phyloP scores from a whole-genome alignment of 2,888 invertebrate genomes.

The Leucoptera coffeella region DNA sequence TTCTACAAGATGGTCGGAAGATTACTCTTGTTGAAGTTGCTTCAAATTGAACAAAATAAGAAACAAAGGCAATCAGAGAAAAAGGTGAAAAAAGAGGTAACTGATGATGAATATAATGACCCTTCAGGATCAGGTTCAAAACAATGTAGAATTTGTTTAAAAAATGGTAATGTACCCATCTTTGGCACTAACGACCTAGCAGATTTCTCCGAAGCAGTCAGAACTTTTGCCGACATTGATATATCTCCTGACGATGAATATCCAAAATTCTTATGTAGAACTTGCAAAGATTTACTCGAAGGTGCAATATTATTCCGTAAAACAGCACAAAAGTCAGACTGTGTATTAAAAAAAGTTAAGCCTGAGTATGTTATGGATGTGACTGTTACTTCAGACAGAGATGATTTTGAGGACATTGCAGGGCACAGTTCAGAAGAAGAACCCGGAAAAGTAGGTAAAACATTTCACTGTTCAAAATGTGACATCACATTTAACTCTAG shows the following conservation, averaged over 20 bases:
- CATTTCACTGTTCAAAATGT: slow-evolving; percentile 20
- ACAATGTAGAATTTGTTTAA: slow-evolving; percentile 27
- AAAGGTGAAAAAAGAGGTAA: no score
- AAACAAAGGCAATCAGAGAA: no score
- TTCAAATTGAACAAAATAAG: no score
- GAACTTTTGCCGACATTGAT: slow-evolving; percentile 18
- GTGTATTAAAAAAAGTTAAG: slow-evolving; percentile 13
- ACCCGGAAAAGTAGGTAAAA: slow-evolving; percentile 7
- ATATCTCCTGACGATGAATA: slow-evolving; percentile 17
- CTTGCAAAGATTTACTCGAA: slow-evolving; percentile 22
- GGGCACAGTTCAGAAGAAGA: neutral
- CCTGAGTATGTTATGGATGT: slow-evolving; percentile 4
- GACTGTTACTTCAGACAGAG: neutral
- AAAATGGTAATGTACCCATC: slow-evolving; percentile 26
- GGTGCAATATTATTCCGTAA: slow-evolving; percentile 28
- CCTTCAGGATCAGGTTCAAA: neutral
- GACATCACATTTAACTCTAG: slow-evolving; percentile 18
- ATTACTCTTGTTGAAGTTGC: slow-evolving; percentile 17
- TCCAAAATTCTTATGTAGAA: slow-evolving; percentile 25
- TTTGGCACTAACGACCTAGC: slow-evolving; percentile 12
- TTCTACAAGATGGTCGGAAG: slow-evolving; percentile 21
- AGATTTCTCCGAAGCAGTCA: slow-evolving; percentile 17
- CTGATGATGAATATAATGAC: neutral
- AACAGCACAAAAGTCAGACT: slow-evolving; percentile 26
- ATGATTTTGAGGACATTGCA: neutral